A percentile compares a stretch with the other conserved stretches of the same genome.
These are phyloP conservation scores for Phaedon cochleariae DNA, from an alignment of 2,888 invertebrate genomes.

Conservation along the genomic window DNA sequence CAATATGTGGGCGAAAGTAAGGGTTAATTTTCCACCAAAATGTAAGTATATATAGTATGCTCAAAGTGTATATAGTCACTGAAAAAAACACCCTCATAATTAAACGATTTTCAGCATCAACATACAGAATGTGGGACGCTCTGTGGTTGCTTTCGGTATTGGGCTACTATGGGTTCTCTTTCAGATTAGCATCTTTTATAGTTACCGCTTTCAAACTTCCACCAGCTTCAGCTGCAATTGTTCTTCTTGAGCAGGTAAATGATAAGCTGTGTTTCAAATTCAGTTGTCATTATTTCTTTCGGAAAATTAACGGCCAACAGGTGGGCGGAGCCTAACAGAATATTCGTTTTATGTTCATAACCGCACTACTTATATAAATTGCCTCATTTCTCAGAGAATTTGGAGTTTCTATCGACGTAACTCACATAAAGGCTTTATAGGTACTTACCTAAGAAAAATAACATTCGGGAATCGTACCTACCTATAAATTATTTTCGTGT, in stretches of 20 bases:
- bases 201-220: slow-evolving; percentile 64
- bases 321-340: no score
- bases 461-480: no score
- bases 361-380: no score
- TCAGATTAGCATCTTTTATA: slow-evolving; percentile 59
- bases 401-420: no score
- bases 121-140: slow-evolving; percentile 58
- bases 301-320: not conserved
- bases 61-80: no score
- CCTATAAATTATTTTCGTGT: no score
- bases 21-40: slow-evolving; percentile 52
- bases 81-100: no score
- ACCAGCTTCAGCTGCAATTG: slow-evolving; percentile 65
- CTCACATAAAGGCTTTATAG: no score
- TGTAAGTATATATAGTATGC: slow-evolving; percentile 54
- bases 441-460: no score
- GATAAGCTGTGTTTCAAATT: not conserved
- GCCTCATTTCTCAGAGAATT: no score
- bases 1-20: slow-evolving; percentile 63
- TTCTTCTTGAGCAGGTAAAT: slow-evolving; percentile 70
- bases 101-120: slow-evolving; percentile 50
- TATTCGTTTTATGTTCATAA: no score
- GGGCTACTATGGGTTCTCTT: slow-evolving; percentile 57
- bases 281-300: not conserved
- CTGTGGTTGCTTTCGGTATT: slow-evolving; percentile 55